Percentiles rank a stretch among this genome's conserved stretches.
Evolutionary conservation across 2,888 invertebrate genomes (phyloP).

Genomic region (Tenthredo mesomela): DNA sequence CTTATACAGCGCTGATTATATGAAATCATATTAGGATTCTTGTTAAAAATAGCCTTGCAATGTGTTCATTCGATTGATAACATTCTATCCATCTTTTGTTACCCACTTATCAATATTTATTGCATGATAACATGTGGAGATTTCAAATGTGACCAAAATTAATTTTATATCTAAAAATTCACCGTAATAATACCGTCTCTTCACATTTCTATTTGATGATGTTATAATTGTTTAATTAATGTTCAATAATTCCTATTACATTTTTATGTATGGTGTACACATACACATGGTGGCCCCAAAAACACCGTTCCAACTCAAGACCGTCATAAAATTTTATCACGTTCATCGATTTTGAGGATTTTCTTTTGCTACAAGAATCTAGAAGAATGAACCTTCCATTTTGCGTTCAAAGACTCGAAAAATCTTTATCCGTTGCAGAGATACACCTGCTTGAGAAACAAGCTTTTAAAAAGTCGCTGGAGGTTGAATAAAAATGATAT

Average conservation of each 20-base stretch:
- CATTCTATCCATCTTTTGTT: slow-evolving; percentile 26
- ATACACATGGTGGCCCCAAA: no score
- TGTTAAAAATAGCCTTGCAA: slow-evolving; percentile 32
- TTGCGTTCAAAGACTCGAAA: no score
- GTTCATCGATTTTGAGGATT: no score
- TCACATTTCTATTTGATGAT: background rate
- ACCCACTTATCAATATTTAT: slow-evolving; percentile 32
- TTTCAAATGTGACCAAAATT: background rate
- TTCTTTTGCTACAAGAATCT: no score
- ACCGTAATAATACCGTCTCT: background rate
- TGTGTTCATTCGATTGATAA: slow-evolving; percentile 36
- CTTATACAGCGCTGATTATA: background rate
- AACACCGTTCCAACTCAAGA: no score
- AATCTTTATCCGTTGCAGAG: no score
- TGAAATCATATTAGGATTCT: background rate
- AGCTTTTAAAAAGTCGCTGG: no score
- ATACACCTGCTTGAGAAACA: no score
- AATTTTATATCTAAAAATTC: background rate
- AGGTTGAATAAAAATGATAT: no score
- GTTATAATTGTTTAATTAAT: background rate
- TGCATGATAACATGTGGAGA: background rate
- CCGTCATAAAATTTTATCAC: no score
- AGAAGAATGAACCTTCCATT: no score
- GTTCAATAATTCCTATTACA: background rate
- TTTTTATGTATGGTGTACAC: background rate